Evolutionary conservation across 2,113 vertebrate genomes (phyloP).

Genomic region (Emydura subglobosa): DNA sequence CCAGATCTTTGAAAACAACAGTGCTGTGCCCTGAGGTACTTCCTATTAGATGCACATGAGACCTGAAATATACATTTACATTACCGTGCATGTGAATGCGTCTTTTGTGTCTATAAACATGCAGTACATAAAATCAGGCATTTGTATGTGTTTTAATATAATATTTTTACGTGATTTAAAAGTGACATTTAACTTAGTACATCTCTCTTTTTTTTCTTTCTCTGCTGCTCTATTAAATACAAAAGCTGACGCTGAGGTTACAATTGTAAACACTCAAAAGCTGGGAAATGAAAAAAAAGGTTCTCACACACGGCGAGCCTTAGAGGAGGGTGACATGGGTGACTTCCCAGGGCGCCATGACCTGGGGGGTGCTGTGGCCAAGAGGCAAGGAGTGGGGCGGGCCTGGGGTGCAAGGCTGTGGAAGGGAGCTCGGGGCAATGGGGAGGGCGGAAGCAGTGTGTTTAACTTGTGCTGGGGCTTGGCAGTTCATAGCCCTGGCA

Average conservation of each 20-base stretch:
- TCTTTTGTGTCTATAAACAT: not conserved
- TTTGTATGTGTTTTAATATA: accelerated
- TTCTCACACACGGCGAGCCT: not conserved
- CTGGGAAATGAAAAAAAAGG: not conserved
- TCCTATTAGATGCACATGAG: accelerated
- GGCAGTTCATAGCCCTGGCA: too few species aligned
- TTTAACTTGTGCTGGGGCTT: too few species aligned
- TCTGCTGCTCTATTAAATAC: not conserved
- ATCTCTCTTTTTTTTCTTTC: not conserved
- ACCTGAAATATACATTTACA: accelerated
- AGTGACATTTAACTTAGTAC: not conserved
- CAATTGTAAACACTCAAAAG: not conserved
- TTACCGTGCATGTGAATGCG: accelerated
- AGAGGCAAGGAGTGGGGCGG: not conserved
- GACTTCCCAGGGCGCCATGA: too few species aligned
- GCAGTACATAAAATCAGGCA: accelerated
- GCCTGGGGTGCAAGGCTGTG: too few species aligned
- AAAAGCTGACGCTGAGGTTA: not conserved
- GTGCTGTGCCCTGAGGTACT: accelerated
- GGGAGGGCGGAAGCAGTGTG: too few species aligned
- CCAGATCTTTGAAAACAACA: accelerated
- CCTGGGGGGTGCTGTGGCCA: not conserved
- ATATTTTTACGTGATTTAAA: accelerated
- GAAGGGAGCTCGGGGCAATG: too few species aligned
- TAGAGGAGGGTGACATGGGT: too few species aligned